Evolutionary conservation across 2,113 vertebrate species (phyloP).

Genomic region (Alaudala cheleensis): DNA sequence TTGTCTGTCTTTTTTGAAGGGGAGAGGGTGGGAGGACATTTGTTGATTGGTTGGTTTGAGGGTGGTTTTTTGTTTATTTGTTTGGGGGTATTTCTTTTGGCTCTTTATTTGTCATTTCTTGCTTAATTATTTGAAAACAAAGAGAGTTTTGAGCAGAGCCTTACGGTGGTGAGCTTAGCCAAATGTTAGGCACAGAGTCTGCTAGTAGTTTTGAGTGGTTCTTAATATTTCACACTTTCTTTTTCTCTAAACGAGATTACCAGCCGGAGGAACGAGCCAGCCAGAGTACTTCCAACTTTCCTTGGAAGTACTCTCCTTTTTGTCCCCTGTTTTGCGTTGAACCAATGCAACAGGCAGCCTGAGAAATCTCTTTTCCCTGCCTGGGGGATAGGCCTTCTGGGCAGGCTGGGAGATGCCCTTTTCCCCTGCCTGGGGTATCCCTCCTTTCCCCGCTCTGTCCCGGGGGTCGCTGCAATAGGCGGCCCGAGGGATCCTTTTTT

Average conservation of each 20-base stretch:
- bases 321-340: not conserved
- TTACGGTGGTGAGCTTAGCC: too few relatives aligned
- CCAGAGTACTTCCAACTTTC: too few relatives aligned
- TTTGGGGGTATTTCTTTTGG: not conserved
- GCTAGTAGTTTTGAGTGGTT: not conserved
- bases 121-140: not conserved
- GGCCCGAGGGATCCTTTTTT: not conserved
- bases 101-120: not conserved
- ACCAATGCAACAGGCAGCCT: not conserved
- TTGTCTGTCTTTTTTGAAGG: accelerated
- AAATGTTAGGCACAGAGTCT: not conserved
- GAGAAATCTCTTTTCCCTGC: not conserved
- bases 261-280: accelerated
- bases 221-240: not conserved
- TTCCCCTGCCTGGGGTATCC: not conserved
- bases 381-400: not conserved
- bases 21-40: not conserved
- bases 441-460: not conserved
- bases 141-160: not conserved
- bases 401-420: not conserved
- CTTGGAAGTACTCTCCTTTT: too few relatives aligned
- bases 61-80: accelerated
- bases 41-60: not conserved
- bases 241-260: not conserved
- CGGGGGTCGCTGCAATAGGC: not conserved